phyloP scores from a whole-genome alignment of 2,113 vertebrate species.

The Seriola aureovittata region DNA sequence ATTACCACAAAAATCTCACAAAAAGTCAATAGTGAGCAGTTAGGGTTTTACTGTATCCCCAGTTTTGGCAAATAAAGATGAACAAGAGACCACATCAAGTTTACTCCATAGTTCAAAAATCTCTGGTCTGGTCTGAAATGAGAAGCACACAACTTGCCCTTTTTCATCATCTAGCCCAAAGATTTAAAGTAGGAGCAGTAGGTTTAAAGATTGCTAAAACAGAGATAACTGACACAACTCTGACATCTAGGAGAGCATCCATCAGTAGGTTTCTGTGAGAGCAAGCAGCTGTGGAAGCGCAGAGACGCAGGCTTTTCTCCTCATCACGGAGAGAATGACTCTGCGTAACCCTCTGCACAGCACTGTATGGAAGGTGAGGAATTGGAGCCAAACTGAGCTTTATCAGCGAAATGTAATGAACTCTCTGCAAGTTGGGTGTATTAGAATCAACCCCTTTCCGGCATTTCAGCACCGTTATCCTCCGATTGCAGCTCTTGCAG shows the following conservation, averaged over 20 bases:
- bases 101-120: conserved; percentile 5
- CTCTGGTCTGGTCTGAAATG: conserved; percentile 1
- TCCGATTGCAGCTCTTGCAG: conserved; percentile 43
- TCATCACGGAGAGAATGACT: conserved; percentile 40
- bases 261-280: conserved; percentile 47
- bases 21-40: no score
- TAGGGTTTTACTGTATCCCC: background rate
- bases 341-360: conserved; percentile 48
- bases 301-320: conserved; percentile 30
- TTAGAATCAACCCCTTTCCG: conserved; percentile 44
- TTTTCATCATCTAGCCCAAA: conserved; percentile 34
- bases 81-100: conserved; percentile 23
- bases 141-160: conserved; percentile 11
- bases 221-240: conserved; percentile 46
- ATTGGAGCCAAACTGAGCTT: conserved; percentile 46
- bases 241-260: conserved; percentile 46
- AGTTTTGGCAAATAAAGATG: background rate
- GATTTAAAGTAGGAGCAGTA: conserved; percentile 23
- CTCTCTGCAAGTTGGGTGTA: conserved; percentile 40
- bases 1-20: no score
- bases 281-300: conserved; percentile 22
- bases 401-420: conserved; percentile 64
- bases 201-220: conserved; percentile 47
- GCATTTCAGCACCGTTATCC: conserved; percentile 50
- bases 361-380: conserved; percentile 43